Evolutionary conservation across 2,113 vertebrate genomes (phyloP).

Genomic region (Ia io): DNA sequence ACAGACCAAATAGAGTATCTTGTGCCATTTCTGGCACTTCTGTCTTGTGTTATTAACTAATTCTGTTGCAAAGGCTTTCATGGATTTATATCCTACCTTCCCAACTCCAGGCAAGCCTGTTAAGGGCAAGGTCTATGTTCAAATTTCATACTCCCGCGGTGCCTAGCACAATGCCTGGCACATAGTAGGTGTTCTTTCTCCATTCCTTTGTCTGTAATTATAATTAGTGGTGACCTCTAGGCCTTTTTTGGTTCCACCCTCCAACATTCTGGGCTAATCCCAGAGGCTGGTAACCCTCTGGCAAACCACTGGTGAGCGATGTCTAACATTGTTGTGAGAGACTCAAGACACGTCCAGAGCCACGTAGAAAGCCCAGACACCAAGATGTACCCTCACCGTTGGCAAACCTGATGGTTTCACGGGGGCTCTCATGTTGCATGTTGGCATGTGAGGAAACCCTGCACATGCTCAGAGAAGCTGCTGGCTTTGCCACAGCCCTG

Average conservation of each 20-base stretch:
- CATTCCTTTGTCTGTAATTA: not conserved
- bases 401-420: not conserved
- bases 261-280: not conserved
- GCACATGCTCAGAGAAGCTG: slow-evolving; percentile 20
- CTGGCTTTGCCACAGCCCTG: slow-evolving; percentile 52
- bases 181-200: not conserved
- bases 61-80: not conserved
- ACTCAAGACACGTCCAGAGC: not conserved
- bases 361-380: not conserved
- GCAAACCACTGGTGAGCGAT: not conserved
- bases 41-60: not conserved
- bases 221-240: not conserved
- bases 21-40: not conserved
- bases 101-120: not conserved
- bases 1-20: not conserved
- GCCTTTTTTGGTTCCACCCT: not conserved
- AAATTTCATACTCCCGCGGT: not conserved
- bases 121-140: not conserved
- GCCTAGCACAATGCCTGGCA: not conserved
- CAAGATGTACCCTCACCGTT: not conserved
- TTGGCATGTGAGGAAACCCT: not conserved
- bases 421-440: not conserved
- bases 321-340: not conserved
- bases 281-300: not conserved
- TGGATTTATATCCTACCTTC: not conserved